Percentiles rank a stretch among this genome's conserved stretches.
Conservation (phyloP, 2,797 vertebrate genomes). For the Myotis findleyi region DNA sequence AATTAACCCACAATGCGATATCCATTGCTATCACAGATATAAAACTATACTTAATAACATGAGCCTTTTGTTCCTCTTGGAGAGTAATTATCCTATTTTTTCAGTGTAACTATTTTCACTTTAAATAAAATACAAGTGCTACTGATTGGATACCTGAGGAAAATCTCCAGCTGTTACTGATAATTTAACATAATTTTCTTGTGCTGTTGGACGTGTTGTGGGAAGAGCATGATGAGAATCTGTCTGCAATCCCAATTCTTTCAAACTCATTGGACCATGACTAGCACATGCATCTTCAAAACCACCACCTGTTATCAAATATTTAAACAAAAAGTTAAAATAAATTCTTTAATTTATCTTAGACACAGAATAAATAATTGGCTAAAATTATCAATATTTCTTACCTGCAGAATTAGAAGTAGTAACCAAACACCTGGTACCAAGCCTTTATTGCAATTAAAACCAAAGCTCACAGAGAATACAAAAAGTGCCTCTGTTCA, state of each 20-base stretch:
- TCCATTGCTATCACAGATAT: not conserved
- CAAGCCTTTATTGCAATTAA: not conserved
- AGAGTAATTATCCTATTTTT: conserved; percentile 52
- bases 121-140: conserved; percentile 49
- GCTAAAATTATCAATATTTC: conserved; percentile 32
- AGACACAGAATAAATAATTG: conserved; percentile 47
- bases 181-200: conserved; percentile 58
- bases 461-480: not conserved
- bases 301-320: conserved; percentile 79
- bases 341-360: conserved; percentile 33
- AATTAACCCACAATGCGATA: conserved; percentile 49
- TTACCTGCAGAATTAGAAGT: conserved; percentile 5
- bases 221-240: conserved; percentile 63
- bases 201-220: conserved; percentile 73
- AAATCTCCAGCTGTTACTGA: conserved; percentile 57
- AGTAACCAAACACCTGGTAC: not conserved
- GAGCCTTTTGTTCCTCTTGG: not conserved
- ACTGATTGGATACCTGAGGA: conserved; percentile 83
- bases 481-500: not conserved
- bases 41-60: conserved; percentile 60
- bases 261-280: conserved; percentile 84
- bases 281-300: conserved; percentile 77
- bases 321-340: conserved; percentile 33
- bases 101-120: conserved; percentile 19
- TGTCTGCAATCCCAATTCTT: conserved; percentile 80